A percentile compares a stretch with the other conserved stretches of the same genome.
Evolutionary conservation across 2,797 vertebrate species (phyloP).

Genomic region (Mico argentatus): DNA sequence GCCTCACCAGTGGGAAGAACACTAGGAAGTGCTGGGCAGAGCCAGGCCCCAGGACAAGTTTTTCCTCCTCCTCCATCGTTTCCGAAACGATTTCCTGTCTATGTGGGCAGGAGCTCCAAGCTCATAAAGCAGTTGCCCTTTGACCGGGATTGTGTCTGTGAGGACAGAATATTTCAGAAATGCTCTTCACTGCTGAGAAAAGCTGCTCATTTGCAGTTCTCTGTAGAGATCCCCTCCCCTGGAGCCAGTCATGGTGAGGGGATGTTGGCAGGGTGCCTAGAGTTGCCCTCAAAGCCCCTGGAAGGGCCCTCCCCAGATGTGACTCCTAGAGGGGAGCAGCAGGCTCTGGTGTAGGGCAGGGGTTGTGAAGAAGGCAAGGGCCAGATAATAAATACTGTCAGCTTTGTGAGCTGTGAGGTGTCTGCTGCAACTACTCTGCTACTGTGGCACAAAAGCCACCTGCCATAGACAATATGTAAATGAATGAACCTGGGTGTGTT

Average conservation of each 20-base stretch:
- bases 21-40: neutral
- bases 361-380: neutral
- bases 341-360: accelerated
- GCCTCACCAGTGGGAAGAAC: neutral
- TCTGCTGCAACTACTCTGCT: neutral
- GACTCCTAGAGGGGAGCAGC: neutral
- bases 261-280: neutral
- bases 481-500: neutral
- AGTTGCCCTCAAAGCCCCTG: neutral
- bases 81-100: constrained; percentile 15
- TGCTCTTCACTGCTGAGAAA: neutral
- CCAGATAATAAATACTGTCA: neutral
- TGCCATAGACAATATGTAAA: neutral
- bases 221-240: neutral
- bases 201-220: neutral
- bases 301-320: neutral
- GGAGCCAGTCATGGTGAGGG: neutral
- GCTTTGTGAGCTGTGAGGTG: neutral
- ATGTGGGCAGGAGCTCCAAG: neutral
- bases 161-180: neutral
- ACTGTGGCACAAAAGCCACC: neutral
- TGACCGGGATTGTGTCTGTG: neutral
- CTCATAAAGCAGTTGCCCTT: neutral
- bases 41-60: neutral
- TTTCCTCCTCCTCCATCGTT: neutral